A percentile compares a stretch with the other conserved stretches of the same genome.
These are phyloP conservation scores for Lepidurus apus DNA, from an alignment of 1,140 invertebrate genomes.

Conservation along the genomic window DNA sequence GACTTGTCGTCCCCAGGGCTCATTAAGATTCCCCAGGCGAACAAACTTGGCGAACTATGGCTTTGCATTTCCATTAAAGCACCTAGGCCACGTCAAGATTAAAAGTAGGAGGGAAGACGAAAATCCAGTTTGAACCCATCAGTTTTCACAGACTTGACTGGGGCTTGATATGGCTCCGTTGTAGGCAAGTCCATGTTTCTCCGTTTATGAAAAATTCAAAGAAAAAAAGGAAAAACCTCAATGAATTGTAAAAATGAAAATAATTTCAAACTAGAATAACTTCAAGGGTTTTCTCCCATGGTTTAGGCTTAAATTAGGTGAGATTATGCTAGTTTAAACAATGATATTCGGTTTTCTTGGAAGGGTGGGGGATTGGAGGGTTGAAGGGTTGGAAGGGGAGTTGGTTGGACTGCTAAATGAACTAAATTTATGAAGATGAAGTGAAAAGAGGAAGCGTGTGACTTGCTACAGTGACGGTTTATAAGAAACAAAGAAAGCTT, in stretches of 20 bases:
- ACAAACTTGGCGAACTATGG: neutral
- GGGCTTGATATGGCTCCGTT: neutral
- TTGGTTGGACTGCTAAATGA: neutral
- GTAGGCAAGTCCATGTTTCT: neutral
- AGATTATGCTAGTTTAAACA: neutral
- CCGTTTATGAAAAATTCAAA: neutral
- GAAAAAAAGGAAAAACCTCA: neutral
- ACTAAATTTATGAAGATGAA: neutral
- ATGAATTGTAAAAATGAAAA: slow-evolving; percentile 8
- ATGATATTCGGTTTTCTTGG: neutral
- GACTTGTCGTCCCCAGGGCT: neutral
- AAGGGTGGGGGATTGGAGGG: neutral
- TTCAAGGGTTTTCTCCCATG: neutral
- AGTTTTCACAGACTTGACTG: neutral
- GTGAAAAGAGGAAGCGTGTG: neutral
- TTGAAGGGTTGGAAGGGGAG: neutral
- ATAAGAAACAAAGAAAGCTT: neutral
- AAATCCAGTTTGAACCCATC: slow-evolving; percentile 12
- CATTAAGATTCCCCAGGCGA: neutral
- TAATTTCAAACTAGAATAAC: neutral
- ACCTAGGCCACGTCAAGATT: neutral
- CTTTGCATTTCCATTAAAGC: neutral
- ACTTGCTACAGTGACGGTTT: neutral
- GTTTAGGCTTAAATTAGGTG: neutral
- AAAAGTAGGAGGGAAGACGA: neutral